phyloP scores from a whole-genome alignment of 2,113 vertebrate genomes.

The Taurulus bubalis region DNA sequence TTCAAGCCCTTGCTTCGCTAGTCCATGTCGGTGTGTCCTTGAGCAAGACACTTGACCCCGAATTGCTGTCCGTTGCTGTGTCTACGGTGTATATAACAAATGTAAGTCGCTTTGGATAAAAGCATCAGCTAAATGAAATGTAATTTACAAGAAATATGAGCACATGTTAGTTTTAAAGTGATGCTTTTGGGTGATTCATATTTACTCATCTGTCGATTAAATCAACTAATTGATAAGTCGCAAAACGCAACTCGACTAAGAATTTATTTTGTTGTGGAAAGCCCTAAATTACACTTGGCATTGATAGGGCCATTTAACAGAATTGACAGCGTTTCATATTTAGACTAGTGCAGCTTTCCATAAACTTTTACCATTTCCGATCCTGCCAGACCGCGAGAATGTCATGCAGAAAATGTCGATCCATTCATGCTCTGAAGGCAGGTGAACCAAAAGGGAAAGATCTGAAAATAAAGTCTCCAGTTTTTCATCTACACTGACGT shows the following conservation, averaged over 20 bases:
- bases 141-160: not conserved
- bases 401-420: constrained; percentile 56
- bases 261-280: not conserved
- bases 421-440: constrained; percentile 43
- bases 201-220: not conserved
- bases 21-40: no score
- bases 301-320: not conserved
- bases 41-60: no score
- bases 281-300: constrained; percentile 26
- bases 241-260: not conserved
- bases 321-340: constrained; percentile 22
- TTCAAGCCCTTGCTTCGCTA: no score
- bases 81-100: no score
- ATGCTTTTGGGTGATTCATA: not conserved
- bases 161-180: not conserved
- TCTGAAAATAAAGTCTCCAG: constrained; percentile 32
- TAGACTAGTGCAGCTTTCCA: constrained; percentile 42
- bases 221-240: not conserved
- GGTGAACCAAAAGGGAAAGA: constrained; percentile 52
- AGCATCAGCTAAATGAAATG: no score
- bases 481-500: constrained; percentile 51
- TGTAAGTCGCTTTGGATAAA: no score
- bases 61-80: no score
- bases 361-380: constrained; percentile 59
- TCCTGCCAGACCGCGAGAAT: constrained; percentile 56